phyloP scores from a whole-genome alignment of 2,113 vertebrate species.

The Lucifuga dentata region DNA sequence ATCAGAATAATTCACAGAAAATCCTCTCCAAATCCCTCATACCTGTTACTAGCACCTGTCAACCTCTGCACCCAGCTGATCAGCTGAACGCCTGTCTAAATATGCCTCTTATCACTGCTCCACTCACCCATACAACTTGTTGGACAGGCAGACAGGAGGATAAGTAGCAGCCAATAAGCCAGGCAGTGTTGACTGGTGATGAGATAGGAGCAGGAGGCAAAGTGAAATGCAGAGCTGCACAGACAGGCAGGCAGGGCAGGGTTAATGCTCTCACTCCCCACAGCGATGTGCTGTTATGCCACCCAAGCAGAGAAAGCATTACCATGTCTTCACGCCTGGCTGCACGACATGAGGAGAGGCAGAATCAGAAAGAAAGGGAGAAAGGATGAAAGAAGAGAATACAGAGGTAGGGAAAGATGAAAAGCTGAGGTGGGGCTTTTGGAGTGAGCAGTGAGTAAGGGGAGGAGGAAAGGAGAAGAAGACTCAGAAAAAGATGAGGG shows the following conservation, averaged over 20 bases:
- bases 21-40: slow-evolving; percentile 49
- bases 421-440: slow-evolving; percentile 47
- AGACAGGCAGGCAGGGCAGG: slow-evolving; percentile 67
- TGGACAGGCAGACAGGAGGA: slow-evolving; percentile 58
- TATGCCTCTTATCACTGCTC: slow-evolving; percentile 56
- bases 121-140: slow-evolving; percentile 75
- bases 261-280: slow-evolving; percentile 79
- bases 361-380: slow-evolving; percentile 43
- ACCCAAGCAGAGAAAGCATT: slow-evolving; percentile 82
- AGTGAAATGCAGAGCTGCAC: slow-evolving; percentile 42
- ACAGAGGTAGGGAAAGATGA: slow-evolving; percentile 50
- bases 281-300: slow-evolving; percentile 82
- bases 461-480: slow-evolving; percentile 2
- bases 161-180: slow-evolving; percentile 62
- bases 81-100: slow-evolving; percentile 57
- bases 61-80: slow-evolving; percentile 55
- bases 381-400: slow-evolving; percentile 41
- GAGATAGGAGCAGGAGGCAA: slow-evolving; percentile 51
- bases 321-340: slow-evolving; percentile 80
- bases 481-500: slow-evolving; percentile 11
- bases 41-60: slow-evolving; percentile 52
- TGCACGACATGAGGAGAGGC: slow-evolving; percentile 71
- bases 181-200: slow-evolving; percentile 60
- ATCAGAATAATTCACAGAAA: slow-evolving; percentile 30
- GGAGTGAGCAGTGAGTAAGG: slow-evolving; percentile 24